Evolutionary conservation across 37 sponge, comb jelly and placozoan species (phyloP), one percentile per base, ranked within the genome.

Genomic region (Tethya wilhelma): DNA sequence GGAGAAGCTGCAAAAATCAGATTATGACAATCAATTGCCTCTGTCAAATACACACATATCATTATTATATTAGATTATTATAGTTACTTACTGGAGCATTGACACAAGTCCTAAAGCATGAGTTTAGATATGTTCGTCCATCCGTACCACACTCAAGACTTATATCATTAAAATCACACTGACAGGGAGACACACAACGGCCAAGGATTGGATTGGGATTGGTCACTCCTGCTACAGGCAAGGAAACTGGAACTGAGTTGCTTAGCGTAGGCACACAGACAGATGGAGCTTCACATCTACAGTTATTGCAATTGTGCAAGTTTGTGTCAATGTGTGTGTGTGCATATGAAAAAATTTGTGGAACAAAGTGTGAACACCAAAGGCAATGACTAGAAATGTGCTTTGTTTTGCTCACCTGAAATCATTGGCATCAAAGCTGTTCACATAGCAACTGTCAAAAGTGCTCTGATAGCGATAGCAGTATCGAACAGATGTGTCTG

Each of bases 341-440:
- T 4, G n/a, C 63, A 60, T 60, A 60, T n/a, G 22, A n/a, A 23
- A 17, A 60, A 26, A 23, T 49, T 49, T 19, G 53, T 49, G 25
- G 22, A 12, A 60, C 63, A n/a, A n/a, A n/a, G n/a, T n/a, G n/a
- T n/a, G n/a, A n/a, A n/a, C n/a, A n/a, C n/a, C n/a, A n/a, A n/a
- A n/a, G n/a, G n/a, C n/a, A n/a, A n/a, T n/a, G n/a, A n/a, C n/a
- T n/a, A n/a, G n/a, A n/a, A n/a, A n/a, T n/a, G n/a, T n/a, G n/a
- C n/a, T n/a, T n/a, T n/a, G n/a, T n/a, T n/a, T n/a, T 36, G 5
- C 56, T 76, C 39, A 85, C 79, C 59, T 79, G 58, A 74, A 87
- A 30, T 80, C 58, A 37, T 80, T 80, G 43, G 39, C 38, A 8
- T 53, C 67, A 56, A 57, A 66, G 45, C 30, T 74, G 43, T 80